phyloP scores from a whole-genome alignment of 2,888 invertebrate species.

The Teinopalpus imperialis region DNA sequence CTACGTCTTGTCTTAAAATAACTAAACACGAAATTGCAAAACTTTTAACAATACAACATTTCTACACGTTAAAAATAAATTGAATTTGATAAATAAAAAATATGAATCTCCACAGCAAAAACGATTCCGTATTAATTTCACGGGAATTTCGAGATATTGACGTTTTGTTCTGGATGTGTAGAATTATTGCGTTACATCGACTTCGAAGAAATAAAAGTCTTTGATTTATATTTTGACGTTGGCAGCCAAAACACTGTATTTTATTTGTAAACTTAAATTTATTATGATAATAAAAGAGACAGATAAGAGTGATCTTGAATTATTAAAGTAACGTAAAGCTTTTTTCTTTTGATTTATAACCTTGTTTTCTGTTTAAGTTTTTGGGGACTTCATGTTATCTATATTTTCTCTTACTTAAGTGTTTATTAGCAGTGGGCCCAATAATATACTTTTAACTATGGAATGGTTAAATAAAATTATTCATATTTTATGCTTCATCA shows the following conservation, averaged over 20 bases:
- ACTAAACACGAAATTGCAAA: slow-evolving; percentile 50
- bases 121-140: slow-evolving; percentile 45
- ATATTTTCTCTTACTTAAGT: too few species aligned
- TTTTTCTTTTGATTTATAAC: slow-evolving; percentile 20
- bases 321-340: slow-evolving; percentile 34
- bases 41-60: slow-evolving; percentile 32
- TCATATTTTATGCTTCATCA: too few species aligned
- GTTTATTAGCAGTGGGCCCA: too few species aligned
- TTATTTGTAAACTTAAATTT: slow-evolving; percentile 62
- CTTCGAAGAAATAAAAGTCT: slow-evolving; percentile 50
- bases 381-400: too few species aligned
- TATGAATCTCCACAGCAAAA: slow-evolving; percentile 29
- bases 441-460: too few species aligned
- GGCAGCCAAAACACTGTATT: slow-evolving; percentile 68
- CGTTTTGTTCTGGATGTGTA: slow-evolving; percentile 66
- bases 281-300: slow-evolving; percentile 64
- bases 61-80: slow-evolving; percentile 15
- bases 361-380: not conserved
- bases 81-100: slow-evolving; percentile 31
- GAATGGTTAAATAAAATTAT: too few species aligned
- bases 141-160: slow-evolving; percentile 57
- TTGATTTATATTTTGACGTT: slow-evolving; percentile 73
- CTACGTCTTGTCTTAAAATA: slow-evolving; percentile 73
- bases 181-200: slow-evolving; percentile 56
- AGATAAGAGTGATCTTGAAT: slow-evolving; percentile 36